Evolutionary conservation across 2,113 vertebrate species (phyloP).

Genomic region (Crocuta crocuta): DNA sequence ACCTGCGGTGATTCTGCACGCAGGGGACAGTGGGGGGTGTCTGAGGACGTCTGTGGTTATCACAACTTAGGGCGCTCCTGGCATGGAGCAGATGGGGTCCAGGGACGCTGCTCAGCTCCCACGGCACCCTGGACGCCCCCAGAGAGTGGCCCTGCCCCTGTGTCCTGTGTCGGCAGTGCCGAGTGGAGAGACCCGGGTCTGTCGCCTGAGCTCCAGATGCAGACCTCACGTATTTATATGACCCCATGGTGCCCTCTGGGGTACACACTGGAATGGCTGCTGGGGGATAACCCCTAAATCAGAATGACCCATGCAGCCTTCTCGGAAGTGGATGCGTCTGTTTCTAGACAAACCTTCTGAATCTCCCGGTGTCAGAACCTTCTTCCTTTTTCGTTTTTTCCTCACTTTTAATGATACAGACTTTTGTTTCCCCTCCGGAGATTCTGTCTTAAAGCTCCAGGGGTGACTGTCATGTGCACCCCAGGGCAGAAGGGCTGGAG

Average conservation of each 20-base stretch:
- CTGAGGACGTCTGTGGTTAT: neutral
- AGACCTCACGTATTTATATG: neutral
- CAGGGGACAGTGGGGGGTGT: neutral
- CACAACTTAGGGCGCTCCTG: neutral
- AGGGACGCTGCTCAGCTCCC: neutral
- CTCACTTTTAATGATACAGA: neutral
- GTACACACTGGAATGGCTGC: neutral
- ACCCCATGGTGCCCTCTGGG: neutral
- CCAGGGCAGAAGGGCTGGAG: neutral
- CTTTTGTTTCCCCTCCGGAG: accelerated
- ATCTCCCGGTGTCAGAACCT: neutral
- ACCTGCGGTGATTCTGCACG: neutral
- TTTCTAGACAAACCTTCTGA: neutral
- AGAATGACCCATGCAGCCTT: neutral
- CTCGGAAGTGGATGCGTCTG: neutral
- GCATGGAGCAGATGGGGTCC: neutral
- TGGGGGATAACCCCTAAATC: neutral
- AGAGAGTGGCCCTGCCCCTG: neutral
- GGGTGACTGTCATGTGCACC: neutral
- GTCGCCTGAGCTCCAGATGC: neutral
- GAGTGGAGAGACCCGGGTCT: neutral
- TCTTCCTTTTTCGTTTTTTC: no score
- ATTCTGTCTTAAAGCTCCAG: neutral
- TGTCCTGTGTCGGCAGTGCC: accelerated
- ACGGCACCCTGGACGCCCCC: neutral